Base-by-base conservation (phyloP, 2,888 invertebrate species). In the Sphecodes monilicornis region DNA sequence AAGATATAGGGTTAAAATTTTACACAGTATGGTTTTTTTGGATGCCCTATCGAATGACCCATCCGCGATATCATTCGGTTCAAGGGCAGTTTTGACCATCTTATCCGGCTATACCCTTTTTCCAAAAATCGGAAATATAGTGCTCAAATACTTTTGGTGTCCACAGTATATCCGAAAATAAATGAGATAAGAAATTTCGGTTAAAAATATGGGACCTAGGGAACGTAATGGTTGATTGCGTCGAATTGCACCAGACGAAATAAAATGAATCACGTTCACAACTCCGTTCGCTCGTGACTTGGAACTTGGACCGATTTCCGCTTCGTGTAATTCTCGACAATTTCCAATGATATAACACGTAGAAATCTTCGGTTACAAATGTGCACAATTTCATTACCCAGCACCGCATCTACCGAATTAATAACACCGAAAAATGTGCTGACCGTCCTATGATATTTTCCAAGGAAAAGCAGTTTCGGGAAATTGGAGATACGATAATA, bases 231-330 rank as follows among this genome's bases (percentile, higher is more conserved):
- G 36, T 39, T 22, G 32, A 22, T 32, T 3, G 1, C 64, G 18
- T 18, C 54, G 26, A n/a, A 18, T 50, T 39, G 43, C 22, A n/a
- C 26, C 43, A n/a, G 26, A 22, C 2, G 54, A 71, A 71, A 80
- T 74, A 43, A 71, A 76, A 80, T 80, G 57, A 76, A 83, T 81
- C 71, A 71, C 13, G 41, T 70, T 75, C 32, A 26, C 26, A 26
- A 64, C 22, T 74, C 39, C 26, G 54, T 54, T 43, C 43, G 43
- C 64, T 10, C 22, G 74, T 54, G 74, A 74, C 29, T 73, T 60
- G 10, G 13, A 18, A 36, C 29, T 50, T 50, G 22, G 50, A 50
- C 6, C 16, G 46, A 60, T 39, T 26, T 80, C 50, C 69, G 22
- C 16, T n/a, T 29, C 22, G 50, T 26, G 68, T 39, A 69, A 70